Evolutionary conservation across 2,113 vertebrate species (phyloP), one percentile per base, ranked within the genome.

Genomic region (Thalassarche chlororhynchos): DNA sequence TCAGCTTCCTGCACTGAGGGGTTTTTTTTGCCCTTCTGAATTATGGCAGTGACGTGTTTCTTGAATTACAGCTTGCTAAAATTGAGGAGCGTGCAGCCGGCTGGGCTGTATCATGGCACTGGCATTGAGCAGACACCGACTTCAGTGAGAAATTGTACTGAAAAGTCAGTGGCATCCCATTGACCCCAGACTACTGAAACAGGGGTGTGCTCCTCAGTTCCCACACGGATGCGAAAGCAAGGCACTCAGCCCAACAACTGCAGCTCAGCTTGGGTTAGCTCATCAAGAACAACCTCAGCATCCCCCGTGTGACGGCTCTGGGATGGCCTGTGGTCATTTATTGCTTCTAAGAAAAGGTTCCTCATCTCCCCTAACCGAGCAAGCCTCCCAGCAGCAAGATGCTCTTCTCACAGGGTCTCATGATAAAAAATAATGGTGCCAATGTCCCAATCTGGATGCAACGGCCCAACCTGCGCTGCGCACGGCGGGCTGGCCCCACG

Each of bases 221-320:
- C 55, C 82, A 6, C 52, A 9, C 0, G 0, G n/a, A 17, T 10
- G 28, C 2, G 1, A 36, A 6, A 58, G 3, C 55, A 44, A 49
- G 15, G 26, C 9, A 8, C 71, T 8, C 12, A 2, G 54, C 9
- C 42, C 42, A 29, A 10, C n/a, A 13, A 14, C 26, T 17, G 14
- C 82, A 52, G 54, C 62, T 65, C 74, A 25, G 25, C 55, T 34
- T 6, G 36, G 18, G 13, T 4, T 21, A 70, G 11, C 1, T 46
- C 72, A 8, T 5, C 4, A 12, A 8, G 10, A 51, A 31, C 5
- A 7, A 29, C 49, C 54, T 72, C 32, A 71, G 54, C 81, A 58
- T 14, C 12, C 44, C 10, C 42, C 0, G 0, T 1, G 52, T 0
- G 52, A 36, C 0, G 2, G 34, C 62, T 71, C 46, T 12, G 57